A percentile compares a stretch with the other conserved stretches of the same genome.
These are phyloP conservation scores for Onthophagus sagittarius DNA, from an alignment of 2,888 invertebrate genomes.

Conservation along the genomic window DNA sequence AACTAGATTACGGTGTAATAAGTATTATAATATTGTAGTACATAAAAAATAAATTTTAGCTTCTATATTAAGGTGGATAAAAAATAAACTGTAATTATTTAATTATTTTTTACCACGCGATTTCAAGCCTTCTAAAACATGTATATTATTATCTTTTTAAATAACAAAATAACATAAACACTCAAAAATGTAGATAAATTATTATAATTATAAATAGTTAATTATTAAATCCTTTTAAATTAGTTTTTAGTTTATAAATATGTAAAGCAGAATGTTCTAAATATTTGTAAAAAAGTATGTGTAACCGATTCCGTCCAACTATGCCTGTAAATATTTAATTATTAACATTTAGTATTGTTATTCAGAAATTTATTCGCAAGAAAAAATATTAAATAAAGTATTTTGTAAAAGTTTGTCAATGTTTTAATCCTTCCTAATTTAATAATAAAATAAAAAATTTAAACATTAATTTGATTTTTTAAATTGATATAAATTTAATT, in stretches of 20 bases:
- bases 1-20: no score
- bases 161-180: neutral
- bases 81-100: no score
- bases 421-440: neutral
- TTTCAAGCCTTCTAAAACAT: no score
- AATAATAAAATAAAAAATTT: no score
- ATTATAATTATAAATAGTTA: constrained; percentile 7
- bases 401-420: neutral
- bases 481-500: no score
- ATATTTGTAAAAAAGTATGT: constrained; percentile 3
- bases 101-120: no score
- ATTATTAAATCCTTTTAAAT: neutral
- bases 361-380: neutral
- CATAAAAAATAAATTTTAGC: no score
- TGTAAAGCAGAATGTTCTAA: constrained; percentile 14
- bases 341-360: neutral
- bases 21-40: no score
- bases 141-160: neutral
- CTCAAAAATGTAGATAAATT: constrained; percentile 15
- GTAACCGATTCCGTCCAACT: neutral
- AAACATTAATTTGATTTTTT: no score
- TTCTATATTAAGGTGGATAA: no score
- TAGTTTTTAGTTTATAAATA: constrained; percentile 27
- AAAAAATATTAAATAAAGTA: neutral
- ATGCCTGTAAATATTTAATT: neutral